These are phyloP conservation scores for Brachynemurus nebulosus DNA, from an alignment of 2,888 invertebrate genomes.

Conservation along the genomic window DNA sequence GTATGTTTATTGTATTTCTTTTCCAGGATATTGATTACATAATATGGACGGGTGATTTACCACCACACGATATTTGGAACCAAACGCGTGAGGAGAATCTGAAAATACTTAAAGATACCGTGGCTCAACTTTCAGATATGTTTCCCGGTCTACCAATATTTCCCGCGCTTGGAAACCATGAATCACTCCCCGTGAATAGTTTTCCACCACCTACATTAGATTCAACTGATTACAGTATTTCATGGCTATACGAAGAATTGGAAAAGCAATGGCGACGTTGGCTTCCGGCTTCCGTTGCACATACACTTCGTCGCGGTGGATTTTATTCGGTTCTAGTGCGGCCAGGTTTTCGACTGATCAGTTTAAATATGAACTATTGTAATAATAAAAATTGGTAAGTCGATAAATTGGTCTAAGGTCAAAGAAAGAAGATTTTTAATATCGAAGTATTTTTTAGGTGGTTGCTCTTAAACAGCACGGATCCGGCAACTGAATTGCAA, in stretches of 20 bases:
- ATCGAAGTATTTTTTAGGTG: conserved; percentile 52
- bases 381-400: conserved; percentile 84
- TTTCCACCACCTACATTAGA: conserved; percentile 80
- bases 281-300: conserved; percentile 78
- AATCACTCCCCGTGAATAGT: conserved; percentile 89
- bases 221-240: conserved; percentile 64
- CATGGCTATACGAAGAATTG: conserved; percentile 86
- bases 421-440: too few species aligned
- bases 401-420: background rate
- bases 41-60: conserved; percentile 91
- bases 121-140: conserved; percentile 68
- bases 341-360: conserved; percentile 81
- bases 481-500: conserved; percentile 87
- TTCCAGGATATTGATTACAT: conserved; percentile 81
- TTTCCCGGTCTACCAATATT: conserved; percentile 89
- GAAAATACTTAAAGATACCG: conserved; percentile 71
- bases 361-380: conserved; percentile 94
- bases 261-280: conserved; percentile 83
- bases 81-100: conserved; percentile 82
- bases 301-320: conserved; percentile 74
- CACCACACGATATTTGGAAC: conserved; percentile 93
- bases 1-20: conserved; percentile 11
- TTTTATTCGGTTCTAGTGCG: conserved; percentile 85
- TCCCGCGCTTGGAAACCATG: conserved; percentile 92
- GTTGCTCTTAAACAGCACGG: conserved; percentile 85